Evolutionary conservation across 2,797 vertebrate species (phyloP), one percentile per base, ranked within the genome.

Genomic region (Halcyon chelicuti): DNA sequence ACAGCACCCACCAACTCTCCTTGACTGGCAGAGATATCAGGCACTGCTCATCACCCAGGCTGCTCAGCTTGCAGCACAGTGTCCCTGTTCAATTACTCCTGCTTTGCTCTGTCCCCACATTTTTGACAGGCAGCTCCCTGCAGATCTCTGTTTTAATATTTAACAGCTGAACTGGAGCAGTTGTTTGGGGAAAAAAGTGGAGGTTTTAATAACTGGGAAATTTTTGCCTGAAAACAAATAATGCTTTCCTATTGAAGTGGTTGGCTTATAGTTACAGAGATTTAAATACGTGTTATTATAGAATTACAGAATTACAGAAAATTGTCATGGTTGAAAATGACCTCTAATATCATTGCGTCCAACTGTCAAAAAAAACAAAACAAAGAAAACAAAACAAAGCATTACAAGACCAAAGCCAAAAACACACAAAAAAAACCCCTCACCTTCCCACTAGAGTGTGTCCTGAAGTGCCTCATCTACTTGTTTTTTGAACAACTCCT

Each of bases 41-140:
- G n/a, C 39, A 46, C 8, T 9, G 12, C 18, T 72, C n/a, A 13
- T 46, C 3, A 1, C 29, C 18, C 1, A 2, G 10, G 10, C 15
- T 76, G 26, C 25, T 76, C 29, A 29, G 14, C 26, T 62, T 3
- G 0, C 16, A 75, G 58, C 3, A 37, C 44, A 40, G 8, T 3
- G 0, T 52, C 44, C 10, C 29, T 5, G 0, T 35, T 77, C 49
- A 47, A 35, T 58, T 73, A 70, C 26, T 61, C 22, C 42, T 63
- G 35, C 20, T 62, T 77, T 73, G 10, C 65, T 80, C 44, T 42
- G 8, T 67, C 44, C 25, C 12, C 44, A 25, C 7, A 4, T 37
- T 84, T 93, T 68, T 72, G 46, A 75, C 58, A 49, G 25, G 29
- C 33, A 89, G 13, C 9, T 89, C 71, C 58, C 65, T 67, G 20